Evolutionary conservation across 1,140 invertebrate species (phyloP), one percentile per base, ranked within the genome.

Genomic region (Triops cancriformis): DNA sequence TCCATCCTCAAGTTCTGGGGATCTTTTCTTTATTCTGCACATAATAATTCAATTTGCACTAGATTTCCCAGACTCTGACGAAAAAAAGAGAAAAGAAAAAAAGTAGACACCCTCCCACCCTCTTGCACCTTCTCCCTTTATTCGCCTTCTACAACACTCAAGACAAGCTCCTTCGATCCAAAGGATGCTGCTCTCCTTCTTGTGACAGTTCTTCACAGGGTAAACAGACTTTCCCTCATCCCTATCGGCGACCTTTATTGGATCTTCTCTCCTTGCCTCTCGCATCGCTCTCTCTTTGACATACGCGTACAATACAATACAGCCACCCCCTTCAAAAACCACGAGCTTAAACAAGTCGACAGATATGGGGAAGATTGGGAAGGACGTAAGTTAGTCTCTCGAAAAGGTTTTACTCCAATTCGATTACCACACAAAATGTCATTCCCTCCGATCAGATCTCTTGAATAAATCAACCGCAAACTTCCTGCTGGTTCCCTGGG

Each of bases 41-140:
- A 23, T 23, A 64, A 64, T 64, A 64, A 64, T 64, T 64, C n/a
- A 64, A 64, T 64, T 64, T 64, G 51, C 51, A 64, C 51, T 64
- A 64, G 51, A 64, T 64, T 64, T 23, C 51, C 23, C 18, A 64
- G 3, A 23, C 51, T 23, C 10, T n/a, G 3, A 14, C 51, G 51
- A 64, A 64, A 64, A 64, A 64, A 23, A 23, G 6, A 64, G n/a
- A n/a, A n/a, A n/a, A n/a, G n/a, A n/a, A n/a, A n/a, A n/a, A n/a
- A n/a, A n/a, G n/a, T n/a, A n/a, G n/a, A n/a, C n/a, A n/a, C n/a
- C 51, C 51, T 2, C 31, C 51, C 51, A 23, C 51, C 23, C 43
- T 18, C 5, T 18, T 45, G 1, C 43, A 12, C 18, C 18, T 45
- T 64, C 7, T 18, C 18, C 51, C 51, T 23, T 3, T 23, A 12